These are phyloP conservation scores for Bellardia pandia DNA, from an alignment of 2,888 invertebrate species.

Conservation along the genomic window DNA sequence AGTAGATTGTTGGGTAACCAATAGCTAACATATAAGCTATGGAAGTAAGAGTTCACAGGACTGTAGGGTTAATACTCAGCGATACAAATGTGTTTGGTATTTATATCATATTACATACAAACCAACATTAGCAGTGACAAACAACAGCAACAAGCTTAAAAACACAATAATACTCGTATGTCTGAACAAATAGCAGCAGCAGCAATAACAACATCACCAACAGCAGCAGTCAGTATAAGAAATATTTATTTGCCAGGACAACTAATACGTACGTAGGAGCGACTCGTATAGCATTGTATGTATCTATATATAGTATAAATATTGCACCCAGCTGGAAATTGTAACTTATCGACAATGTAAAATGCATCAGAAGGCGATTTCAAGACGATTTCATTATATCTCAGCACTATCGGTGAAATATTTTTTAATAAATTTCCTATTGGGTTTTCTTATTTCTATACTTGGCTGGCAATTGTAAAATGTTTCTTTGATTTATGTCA, in stretches of 20 bases:
- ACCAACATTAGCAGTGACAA: conserved; percentile 34
- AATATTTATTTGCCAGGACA: conserved; percentile 7
- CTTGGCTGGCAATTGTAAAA: conserved; percentile 47
- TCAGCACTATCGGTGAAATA: too few species aligned
- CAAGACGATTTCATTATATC: too few species aligned
- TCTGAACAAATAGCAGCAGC: neutral
- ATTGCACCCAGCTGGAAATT: too few species aligned
- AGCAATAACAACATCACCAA: conserved; percentile 8
- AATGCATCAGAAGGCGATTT: too few species aligned
- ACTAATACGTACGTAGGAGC: neutral
- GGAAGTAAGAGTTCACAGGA: too few species aligned
- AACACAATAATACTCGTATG: neutral
- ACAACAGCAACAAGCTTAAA: conserved; percentile 23
- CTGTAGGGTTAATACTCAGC: too few species aligned
- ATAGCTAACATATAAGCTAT: too few species aligned
- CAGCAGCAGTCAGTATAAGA: conserved; percentile 10
- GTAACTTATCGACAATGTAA: too few species aligned
- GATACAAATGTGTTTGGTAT: too few species aligned
- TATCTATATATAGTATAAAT: too few species aligned
- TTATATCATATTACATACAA: neutral
- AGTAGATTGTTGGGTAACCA: too few species aligned
- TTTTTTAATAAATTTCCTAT: neutral
- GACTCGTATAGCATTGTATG: too few species aligned
- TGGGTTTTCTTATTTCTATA: neutral
- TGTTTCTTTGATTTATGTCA: conserved; percentile 56